These are phyloP conservation scores for Jordanella pulchra DNA, from an alignment of 2,797 vertebrate species.

Conservation along the genomic window DNA sequence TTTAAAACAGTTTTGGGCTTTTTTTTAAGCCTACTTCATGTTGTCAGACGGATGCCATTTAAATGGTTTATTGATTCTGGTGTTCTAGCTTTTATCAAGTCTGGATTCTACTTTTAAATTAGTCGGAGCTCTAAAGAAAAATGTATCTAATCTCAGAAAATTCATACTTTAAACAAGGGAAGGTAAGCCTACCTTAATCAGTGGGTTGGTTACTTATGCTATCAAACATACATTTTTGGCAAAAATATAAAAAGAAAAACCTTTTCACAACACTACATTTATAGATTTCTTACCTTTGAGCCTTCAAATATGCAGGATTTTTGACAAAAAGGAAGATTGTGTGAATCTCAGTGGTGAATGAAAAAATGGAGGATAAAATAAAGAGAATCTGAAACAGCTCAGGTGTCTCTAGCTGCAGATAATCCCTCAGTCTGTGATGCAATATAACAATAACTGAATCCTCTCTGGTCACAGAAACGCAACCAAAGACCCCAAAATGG, in stretches of 20 bases:
- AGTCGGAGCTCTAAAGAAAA: too few species aligned
- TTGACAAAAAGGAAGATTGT: slow-evolving; percentile 19
- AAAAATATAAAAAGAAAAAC: too few species aligned
- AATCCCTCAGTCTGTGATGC: slow-evolving; percentile 4
- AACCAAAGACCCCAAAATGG: slow-evolving; percentile 9
- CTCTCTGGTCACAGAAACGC: slow-evolving; percentile 8
- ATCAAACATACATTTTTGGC: too few species aligned
- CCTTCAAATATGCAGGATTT: slow-evolving; percentile 25
- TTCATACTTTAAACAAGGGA: neutral
- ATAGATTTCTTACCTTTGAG: slow-evolving; percentile 12
- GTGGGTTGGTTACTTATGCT: too few species aligned
- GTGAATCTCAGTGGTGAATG: slow-evolving; percentile 6
- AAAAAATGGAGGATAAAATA: slow-evolving; percentile 13
- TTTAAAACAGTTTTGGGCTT: too few species aligned
- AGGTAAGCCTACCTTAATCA: neutral
- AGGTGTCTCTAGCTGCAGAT: neutral
- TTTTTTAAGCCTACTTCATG: too few species aligned
- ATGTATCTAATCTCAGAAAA: too few species aligned
- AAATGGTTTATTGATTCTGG: too few species aligned
- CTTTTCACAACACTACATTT: neutral
- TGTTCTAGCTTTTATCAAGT: too few species aligned
- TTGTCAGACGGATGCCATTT: too few species aligned
- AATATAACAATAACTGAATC: neutral
- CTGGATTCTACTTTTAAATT: too few species aligned
- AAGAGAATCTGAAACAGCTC: slow-evolving; percentile 14